Evolutionary conservation across 2,113 vertebrate species (phyloP).

Genomic region (Oncorhynchus masou): DNA sequence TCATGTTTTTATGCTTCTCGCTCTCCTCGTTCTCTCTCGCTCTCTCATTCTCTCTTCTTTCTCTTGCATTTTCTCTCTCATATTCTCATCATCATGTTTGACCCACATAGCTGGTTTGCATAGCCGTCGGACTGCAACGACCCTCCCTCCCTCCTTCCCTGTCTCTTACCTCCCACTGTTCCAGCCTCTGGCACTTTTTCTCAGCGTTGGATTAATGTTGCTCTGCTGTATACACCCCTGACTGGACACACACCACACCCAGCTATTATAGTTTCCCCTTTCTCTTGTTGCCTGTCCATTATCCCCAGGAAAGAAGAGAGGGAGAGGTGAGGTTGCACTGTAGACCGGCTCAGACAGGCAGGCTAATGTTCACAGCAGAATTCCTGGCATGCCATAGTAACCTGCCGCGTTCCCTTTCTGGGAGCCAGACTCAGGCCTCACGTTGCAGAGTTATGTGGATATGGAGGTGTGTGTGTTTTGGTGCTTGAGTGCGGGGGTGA

Average conservation of each 20-base stretch:
- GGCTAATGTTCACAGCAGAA: constrained; percentile 67
- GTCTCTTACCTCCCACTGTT: constrained; percentile 55
- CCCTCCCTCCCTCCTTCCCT: constrained; percentile 41
- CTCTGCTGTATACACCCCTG: constrained; percentile 53
- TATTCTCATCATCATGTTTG: constrained; percentile 55
- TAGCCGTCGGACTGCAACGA: constrained; percentile 43
- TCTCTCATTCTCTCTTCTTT: constrained; percentile 39
- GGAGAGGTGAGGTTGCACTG: constrained; percentile 46
- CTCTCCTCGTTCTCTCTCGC: background rate
- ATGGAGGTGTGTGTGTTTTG: background rate
- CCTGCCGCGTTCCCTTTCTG: constrained; percentile 54
- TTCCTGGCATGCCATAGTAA: constrained; percentile 80
- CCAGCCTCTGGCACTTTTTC: constrained; percentile 67
- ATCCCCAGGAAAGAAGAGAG: constrained; percentile 14
- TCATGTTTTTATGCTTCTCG: background rate
- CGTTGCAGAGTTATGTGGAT: too few species aligned
- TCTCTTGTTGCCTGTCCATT: constrained; percentile 26
- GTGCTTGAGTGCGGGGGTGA: background rate
- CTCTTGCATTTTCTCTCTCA: constrained; percentile 19
- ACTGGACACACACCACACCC: constrained; percentile 54
- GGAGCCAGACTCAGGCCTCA: constrained; percentile 12
- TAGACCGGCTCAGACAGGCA: constrained; percentile 72
- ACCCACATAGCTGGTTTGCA: constrained; percentile 67
- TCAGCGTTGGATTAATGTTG: constrained; percentile 60
- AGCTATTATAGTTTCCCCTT: constrained; percentile 42